phyloP scores from a whole-genome alignment of 64 coral and sea anemone genomes.

The Stichodactyla helianthus region DNA sequence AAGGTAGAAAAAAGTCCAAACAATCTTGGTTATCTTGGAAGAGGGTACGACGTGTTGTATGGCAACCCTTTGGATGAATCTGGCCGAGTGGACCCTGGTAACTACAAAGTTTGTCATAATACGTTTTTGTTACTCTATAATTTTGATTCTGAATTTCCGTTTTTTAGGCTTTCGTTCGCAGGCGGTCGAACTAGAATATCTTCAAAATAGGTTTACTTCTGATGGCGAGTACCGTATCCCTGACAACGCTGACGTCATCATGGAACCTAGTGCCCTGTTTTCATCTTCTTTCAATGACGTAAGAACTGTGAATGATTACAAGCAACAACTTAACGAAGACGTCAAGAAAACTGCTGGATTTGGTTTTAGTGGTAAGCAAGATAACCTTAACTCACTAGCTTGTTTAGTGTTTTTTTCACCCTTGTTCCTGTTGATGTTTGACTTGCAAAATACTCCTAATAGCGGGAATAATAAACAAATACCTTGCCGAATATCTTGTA shows the following conservation, averaged over 20 bases:
- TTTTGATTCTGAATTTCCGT: no score
- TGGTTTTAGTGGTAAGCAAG: neutral
- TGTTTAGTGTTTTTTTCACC: neutral
- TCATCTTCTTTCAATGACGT: neutral
- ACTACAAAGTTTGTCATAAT: neutral
- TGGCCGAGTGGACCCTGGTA: slow-evolving; percentile 3
- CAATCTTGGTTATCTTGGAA: neutral
- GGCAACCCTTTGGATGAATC: slow-evolving; percentile 8
- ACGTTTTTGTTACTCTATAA: no score
- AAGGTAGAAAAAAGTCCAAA: neutral
- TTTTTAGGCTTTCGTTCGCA: neutral
- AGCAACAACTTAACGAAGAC: neutral
- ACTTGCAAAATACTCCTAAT: neutral
- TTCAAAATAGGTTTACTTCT: neutral
- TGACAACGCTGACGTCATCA: neutral
- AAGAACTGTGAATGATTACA: neutral
- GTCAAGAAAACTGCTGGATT: neutral
- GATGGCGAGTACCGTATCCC: neutral
- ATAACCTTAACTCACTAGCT: neutral
- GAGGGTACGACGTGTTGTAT: neutral
- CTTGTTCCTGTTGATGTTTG: neutral
- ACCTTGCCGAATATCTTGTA: no score
- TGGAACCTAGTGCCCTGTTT: neutral
- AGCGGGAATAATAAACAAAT: no score
- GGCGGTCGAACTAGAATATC: neutral